Percentiles rank a stretch among this genome's conserved stretches.
Evolutionary conservation across 2,113 vertebrate species (phyloP).

Genomic region (Nibea albiflora): DNA sequence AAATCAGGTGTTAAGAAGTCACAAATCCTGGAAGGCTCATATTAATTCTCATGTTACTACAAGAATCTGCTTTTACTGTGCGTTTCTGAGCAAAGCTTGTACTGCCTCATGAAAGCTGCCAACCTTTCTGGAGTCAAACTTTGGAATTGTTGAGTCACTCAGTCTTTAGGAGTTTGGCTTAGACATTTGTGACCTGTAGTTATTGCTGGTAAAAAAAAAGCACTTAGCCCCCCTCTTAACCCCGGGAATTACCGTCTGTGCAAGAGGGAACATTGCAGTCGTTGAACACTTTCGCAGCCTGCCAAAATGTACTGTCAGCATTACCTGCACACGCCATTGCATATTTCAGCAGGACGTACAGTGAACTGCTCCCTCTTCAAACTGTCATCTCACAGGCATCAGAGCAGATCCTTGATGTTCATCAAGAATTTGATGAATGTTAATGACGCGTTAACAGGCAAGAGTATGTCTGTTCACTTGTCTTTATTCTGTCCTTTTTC

Average conservation of each 20-base stretch:
- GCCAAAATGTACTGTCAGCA: conserved; percentile 47
- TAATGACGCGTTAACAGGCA: conserved; percentile 32
- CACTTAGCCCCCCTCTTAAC: conserved; percentile 38
- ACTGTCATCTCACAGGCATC: conserved; percentile 29
- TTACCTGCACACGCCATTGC: conserved; percentile 44
- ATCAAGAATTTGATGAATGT: conserved; percentile 5
- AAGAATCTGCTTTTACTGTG: conserved; percentile 41
- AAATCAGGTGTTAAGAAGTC: conserved; percentile 42
- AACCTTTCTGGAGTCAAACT: conserved; percentile 40
- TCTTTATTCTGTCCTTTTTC: conserved; percentile 63
- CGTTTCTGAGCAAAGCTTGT: conserved; percentile 26
- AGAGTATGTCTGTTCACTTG: neutral
- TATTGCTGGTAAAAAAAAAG: conserved; percentile 52
- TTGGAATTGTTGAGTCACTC: conserved; percentile 63
- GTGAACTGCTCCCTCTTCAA: conserved; percentile 25
- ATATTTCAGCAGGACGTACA: conserved; percentile 1
- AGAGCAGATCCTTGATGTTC: conserved; percentile 14
- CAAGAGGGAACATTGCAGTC: conserved; percentile 42
- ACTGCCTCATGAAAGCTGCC: conserved; percentile 30
- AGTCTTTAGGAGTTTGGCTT: conserved; percentile 48
- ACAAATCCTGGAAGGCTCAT: conserved; percentile 23
- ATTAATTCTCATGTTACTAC: conserved; percentile 43
- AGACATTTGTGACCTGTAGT: conserved; percentile 49
- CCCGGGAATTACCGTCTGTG: conserved; percentile 46
- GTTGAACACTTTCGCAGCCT: conserved; percentile 34